Conservation (phyloP, 2,113 vertebrate species). For the Chrysemys picta region DNA sequence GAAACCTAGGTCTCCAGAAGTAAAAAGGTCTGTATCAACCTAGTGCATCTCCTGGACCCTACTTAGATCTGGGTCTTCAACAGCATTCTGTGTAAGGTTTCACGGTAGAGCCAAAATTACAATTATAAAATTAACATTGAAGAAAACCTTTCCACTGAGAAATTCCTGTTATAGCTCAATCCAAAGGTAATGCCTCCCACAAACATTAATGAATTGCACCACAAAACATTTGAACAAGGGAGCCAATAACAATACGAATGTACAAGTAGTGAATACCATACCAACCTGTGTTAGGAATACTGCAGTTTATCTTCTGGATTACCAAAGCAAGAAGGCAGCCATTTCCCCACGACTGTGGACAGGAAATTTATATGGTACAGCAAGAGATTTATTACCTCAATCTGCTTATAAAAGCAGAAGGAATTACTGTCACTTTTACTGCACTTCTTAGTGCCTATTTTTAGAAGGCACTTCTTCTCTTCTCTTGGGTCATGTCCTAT, state of each 20-base stretch:
- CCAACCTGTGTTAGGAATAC: neutral
- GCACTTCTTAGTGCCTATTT: constrained; percentile 45
- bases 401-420: constrained; percentile 64
- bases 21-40: neutral
- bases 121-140: neutral
- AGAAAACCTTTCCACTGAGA: neutral
- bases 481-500: neutral
- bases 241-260: neutral
- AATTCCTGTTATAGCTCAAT: neutral
- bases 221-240: neutral
- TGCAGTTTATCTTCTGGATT: neutral
- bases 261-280: neutral
- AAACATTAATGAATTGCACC: neutral
- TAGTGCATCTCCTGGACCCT: neutral
- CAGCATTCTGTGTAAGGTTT: neutral
- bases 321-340: neutral
- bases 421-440: constrained; percentile 66
- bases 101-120: neutral
- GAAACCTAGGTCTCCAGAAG: neutral
- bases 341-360: neutral
- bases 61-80: neutral
- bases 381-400: constrained; percentile 53
- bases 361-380: constrained; percentile 7
- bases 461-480: constrained; percentile 27
- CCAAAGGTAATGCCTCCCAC: neutral